phyloP scores from a whole-genome alignment of 2,797 vertebrate species.

The Acanthopagrus latus region DNA sequence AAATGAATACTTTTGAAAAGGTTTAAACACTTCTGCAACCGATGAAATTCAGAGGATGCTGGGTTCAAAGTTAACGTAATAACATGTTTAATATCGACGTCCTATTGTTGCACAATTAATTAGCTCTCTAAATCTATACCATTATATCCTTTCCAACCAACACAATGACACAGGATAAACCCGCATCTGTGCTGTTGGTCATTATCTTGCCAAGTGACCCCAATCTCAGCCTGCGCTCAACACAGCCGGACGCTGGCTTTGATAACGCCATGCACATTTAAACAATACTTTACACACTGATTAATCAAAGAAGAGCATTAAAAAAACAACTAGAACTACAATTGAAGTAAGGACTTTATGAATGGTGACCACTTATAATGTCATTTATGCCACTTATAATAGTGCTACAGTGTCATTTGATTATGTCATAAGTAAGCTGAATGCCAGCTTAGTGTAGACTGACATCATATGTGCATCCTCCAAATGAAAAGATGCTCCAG shows the following conservation, averaged over 20 bases:
- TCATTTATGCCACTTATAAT: no score
- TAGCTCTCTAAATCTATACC: no score
- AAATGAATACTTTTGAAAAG: no score
- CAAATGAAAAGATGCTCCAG: constrained; percentile 14
- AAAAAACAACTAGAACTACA: not conserved
- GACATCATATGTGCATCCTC: not conserved
- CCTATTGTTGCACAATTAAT: not conserved
- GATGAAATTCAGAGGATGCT: not conserved
- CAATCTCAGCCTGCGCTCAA: not conserved
- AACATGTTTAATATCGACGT: not conserved
- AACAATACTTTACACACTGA: not conserved
- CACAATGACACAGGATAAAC: not conserved
- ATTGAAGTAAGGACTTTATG: no score
- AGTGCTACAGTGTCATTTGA: not conserved
- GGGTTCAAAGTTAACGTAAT: not conserved
- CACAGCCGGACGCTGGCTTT: not conserved
- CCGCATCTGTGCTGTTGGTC: not conserved
- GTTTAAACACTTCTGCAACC: no score
- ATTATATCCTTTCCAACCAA: not conserved
- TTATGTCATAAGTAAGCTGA: not conserved
- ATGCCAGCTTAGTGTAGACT: not conserved
- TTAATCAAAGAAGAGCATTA: not conserved
- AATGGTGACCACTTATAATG: no score
- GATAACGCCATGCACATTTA: not conserved
- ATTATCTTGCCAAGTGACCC: not conserved